Conservation (phyloP, 2,888 invertebrate genomes). For the Phalera bucephala region DNA sequence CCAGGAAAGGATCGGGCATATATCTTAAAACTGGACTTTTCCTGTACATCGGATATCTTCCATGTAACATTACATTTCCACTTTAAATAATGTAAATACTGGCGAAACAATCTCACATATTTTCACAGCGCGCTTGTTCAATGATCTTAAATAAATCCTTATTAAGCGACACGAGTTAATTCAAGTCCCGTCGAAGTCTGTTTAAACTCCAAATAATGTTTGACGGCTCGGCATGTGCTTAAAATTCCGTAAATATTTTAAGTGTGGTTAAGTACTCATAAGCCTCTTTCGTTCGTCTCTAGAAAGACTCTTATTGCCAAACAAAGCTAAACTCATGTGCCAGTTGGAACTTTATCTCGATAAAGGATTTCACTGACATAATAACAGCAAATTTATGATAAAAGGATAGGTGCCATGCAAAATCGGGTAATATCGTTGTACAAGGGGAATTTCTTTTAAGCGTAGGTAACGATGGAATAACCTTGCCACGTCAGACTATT, state of each 20-base stretch:
- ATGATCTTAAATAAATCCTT: too few species aligned
- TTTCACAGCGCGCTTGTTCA: neutral
- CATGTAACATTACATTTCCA: slow-evolving; percentile 25
- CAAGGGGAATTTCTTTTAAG: slow-evolving; percentile 17
- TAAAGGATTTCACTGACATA: slow-evolving; percentile 15
- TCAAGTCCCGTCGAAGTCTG: slow-evolving; percentile 24
- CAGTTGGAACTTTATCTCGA: slow-evolving; percentile 27
- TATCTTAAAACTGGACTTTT: slow-evolving; percentile 35
- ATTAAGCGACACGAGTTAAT: too few species aligned
- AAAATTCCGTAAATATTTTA: slow-evolving; percentile 32
- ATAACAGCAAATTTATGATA: slow-evolving; percentile 21
- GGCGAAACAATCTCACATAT: neutral
- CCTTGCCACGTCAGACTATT: slow-evolving; percentile 27
- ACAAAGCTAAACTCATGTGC: slow-evolving; percentile 20
- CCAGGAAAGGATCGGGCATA: slow-evolving; percentile 27
- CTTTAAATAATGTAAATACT: slow-evolving; percentile 11
- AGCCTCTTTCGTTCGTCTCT: slow-evolving; percentile 27
- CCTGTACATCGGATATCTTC: slow-evolving; percentile 40
- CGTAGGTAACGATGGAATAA: slow-evolving; percentile 15
- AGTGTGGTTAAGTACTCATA: slow-evolving; percentile 34
- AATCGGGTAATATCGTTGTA: slow-evolving; percentile 24
- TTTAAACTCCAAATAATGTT: slow-evolving; percentile 32
- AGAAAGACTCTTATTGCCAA: slow-evolving; percentile 22
- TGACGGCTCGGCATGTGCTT: slow-evolving; percentile 24
- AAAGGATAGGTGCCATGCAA: slow-evolving; percentile 22